Conservation (phyloP, 2,113 vertebrate species). For the Anseranas semipalmata region DNA sequence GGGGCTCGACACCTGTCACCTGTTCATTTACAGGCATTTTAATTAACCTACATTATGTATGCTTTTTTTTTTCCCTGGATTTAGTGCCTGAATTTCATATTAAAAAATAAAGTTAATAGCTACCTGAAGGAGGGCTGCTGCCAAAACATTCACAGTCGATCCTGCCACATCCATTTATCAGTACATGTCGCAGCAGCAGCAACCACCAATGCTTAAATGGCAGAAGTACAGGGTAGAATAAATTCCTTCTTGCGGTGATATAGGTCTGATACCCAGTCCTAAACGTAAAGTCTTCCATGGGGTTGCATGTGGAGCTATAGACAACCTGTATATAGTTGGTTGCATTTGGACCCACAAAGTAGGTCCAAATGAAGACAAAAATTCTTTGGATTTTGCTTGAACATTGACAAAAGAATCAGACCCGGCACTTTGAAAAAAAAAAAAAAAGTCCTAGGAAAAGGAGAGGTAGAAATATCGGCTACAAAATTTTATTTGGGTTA, state of each 20-base stretch:
- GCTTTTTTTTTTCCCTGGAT: constrained; percentile 71
- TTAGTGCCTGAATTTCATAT: constrained; percentile 76
- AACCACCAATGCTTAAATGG: constrained; percentile 18
- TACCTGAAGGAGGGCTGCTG: constrained; percentile 73
- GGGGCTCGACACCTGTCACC: constrained; percentile 82
- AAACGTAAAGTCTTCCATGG: background rate
- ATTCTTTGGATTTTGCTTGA: background rate
- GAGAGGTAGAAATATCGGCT: background rate
- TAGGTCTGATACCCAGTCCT: background rate
- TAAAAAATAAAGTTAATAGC: constrained; percentile 78
- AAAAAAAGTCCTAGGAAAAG: background rate
- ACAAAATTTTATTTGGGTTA: background rate
- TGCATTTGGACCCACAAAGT: background rate
- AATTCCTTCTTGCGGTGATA: background rate
- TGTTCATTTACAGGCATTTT: constrained; percentile 82
- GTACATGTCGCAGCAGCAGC: background rate
- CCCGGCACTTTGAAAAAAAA: background rate
- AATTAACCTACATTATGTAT: constrained; percentile 83
- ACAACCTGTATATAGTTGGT: background rate
- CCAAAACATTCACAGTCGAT: constrained; percentile 61
- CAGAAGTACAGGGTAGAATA: background rate
- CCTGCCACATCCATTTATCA: constrained; percentile 50
- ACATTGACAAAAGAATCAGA: background rate
- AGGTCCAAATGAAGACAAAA: background rate
- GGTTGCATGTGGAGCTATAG: background rate